Evolutionary conservation across 2,797 vertebrate species (phyloP).

Genomic region (Gastrophryne carolinensis): DNA sequence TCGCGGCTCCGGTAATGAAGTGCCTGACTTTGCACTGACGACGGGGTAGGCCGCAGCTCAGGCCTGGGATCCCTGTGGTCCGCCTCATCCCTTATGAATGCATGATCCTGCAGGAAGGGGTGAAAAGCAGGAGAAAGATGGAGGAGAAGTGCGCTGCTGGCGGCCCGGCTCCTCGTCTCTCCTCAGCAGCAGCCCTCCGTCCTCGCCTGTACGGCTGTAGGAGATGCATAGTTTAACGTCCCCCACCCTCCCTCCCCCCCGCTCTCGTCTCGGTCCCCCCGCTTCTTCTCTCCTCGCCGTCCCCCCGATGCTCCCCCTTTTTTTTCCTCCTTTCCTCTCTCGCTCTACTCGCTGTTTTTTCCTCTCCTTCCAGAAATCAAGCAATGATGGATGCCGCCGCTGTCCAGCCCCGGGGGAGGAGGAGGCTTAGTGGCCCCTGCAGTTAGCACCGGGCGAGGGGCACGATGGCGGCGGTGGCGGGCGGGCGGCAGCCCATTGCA

Average conservation of each 20-base stretch:
- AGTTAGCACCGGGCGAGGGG: conserved; percentile 76
- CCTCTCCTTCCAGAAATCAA: no score
- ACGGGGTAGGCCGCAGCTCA: conserved; percentile 84
- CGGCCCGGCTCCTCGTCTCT: conserved; percentile 74
- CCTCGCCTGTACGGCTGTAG: conserved; percentile 77
- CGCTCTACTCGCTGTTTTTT: background rate
- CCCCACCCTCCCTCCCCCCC: conserved; percentile 8
- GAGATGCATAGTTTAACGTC: conserved; percentile 82
- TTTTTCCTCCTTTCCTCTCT: no score
- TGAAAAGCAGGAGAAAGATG: conserved; percentile 82
- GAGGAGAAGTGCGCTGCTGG: conserved; percentile 77
- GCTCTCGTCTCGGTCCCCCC: background rate
- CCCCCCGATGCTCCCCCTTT: background rate
- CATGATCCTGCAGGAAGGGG: conserved; percentile 89
- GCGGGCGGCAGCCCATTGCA: conserved; percentile 82
- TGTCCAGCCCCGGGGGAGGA: conserved; percentile 59
- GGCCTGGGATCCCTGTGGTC: conserved; percentile 88
- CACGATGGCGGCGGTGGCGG: conserved; percentile 68
- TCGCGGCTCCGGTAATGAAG: conserved; percentile 95
- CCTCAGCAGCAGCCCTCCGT: conserved; percentile 77
- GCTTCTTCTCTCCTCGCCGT: background rate
- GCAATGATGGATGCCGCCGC: background rate
- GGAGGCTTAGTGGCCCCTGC: conserved; percentile 71
- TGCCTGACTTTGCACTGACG: conserved; percentile 88
- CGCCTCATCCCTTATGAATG: conserved; percentile 93